Percentiles rank a stretch among this genome's conserved stretches.
Evolutionary conservation across 2,113 vertebrate species (phyloP).

Genomic region (Leucopsar rothschildi): DNA sequence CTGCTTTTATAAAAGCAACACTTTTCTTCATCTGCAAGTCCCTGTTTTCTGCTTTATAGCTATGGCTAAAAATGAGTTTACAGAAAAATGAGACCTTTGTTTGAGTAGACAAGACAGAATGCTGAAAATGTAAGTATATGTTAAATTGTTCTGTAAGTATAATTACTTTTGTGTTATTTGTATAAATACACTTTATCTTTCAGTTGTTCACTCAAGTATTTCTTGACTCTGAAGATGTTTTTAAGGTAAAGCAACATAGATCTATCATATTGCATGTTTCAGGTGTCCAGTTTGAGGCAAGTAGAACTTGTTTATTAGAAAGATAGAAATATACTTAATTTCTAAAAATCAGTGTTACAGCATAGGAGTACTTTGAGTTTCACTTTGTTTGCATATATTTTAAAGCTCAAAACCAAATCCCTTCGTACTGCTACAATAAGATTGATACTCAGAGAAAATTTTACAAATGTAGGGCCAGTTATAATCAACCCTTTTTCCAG

Average conservation of each 20-base stretch:
- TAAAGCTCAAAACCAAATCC: background rate
- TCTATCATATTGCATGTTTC: background rate
- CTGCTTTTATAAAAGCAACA: background rate
- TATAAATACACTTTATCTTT: background rate
- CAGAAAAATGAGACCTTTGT: background rate
- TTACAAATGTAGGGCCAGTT: background rate
- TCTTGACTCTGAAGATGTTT: background rate
- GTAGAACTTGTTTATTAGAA: background rate
- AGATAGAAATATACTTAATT: background rate
- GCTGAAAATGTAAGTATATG: background rate
- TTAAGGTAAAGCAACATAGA: background rate
- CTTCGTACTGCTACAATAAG: background rate
- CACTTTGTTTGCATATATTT: background rate
- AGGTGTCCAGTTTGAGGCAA: background rate
- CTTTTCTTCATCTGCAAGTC: background rate
- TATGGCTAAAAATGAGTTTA: background rate
- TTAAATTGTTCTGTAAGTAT: background rate
- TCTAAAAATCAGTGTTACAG: background rate
- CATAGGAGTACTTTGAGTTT: background rate
- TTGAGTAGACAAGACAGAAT: background rate
- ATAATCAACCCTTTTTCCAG: background rate
- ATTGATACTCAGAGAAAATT: background rate
- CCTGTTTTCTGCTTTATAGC: background rate
- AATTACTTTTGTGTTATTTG: background rate
- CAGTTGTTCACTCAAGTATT: background rate